Base-by-base conservation (phyloP, 2,797 vertebrate genomes). In the Choloepus didactylus region DNA sequence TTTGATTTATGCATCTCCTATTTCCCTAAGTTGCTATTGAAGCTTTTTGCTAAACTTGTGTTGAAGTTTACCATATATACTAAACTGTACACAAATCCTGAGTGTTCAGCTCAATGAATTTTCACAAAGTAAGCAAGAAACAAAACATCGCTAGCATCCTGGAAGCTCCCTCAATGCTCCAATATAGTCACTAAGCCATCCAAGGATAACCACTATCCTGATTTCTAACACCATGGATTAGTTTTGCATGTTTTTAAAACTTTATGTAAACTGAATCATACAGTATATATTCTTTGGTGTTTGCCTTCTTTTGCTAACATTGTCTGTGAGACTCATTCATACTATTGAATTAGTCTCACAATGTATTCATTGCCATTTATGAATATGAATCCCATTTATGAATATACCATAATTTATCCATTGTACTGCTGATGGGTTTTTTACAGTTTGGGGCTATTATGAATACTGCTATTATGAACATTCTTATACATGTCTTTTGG, bases 111-210 rank as follows among this genome's bases (percentile, higher is more conserved):
- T 91, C 69, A 64, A 82, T 54, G 54, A 10, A n/a, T 91, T 84
- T 91, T 88, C 64, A 88, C 27, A 72, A 88, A 84, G 49, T 59
- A 25, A 88, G 21, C 27, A 88, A 88, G 77, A 91, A 79, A 84
- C 15, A 56, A 44, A 60, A 51, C 29, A 60, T 44, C 51, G 54
- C 49, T 31, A 70, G n/a, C 8, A 79, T 8, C 27, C 2, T 87
- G 70, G 70, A 91, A 83, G 18, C 35, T 90, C 38, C 25, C 44
- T 44, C 11, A 29, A 87, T 44, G n/a, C 18, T 35, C 23, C 11
- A 15, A 66, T 41, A 9, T 79, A 84, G 35, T 76, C 35, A 72
- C 44, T 84, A 83, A 83, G 21, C 6, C 23, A 59, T 66, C 25
- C 19, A 66, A 77, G n/a, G 6, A 54, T 87, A 88, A 69, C 46